Evolutionary conservation across 2,113 vertebrate species (phyloP), one percentile per base, ranked within the genome.

Genomic region (Microtus richardsoni): DNA sequence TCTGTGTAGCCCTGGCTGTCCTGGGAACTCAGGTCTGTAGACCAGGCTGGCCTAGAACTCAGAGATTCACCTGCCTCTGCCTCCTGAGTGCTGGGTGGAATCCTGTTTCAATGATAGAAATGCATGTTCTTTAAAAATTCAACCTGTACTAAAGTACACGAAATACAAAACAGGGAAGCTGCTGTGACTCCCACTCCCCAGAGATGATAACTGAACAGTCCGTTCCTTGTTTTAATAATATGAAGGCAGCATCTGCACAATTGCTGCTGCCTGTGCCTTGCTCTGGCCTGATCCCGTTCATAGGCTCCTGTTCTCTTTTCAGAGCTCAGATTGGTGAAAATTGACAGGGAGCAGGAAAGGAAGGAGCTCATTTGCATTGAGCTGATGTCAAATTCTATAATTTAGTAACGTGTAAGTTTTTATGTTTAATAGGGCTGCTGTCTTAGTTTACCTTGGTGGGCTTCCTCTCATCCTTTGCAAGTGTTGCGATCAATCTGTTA

Each of bases 141-240:
- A 91, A 0, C 52, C 58, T 87, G 3, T 79, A 89, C 28, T 66
- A 8, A 73, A 95, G 47, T 93, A 89, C 26, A 88, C 93, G 84
- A 88, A 93, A 64, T 84, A 75, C 36, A 97, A 87, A 96, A 94
- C 92, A 84, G 79, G 88, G 94, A 96, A 93, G 49, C 88, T 70
- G 60, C 77, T 94, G 58, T 94, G 68, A 94, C 83, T 94, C 83
- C 93, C 62, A 75, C 64, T 94, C 54, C 84, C 54, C 73, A 94
- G 91, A 96, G 71, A 28, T 84, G 87, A 75, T 94, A 71, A 82
- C 75, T 60, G 75, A 87, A 83, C 71, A 94, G 47, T 89, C 75
- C 90, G 60, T 87, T 87, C 83, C 84, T 94, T 96, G 83, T 96
- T 94, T 80, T 87, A 52, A 89, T 86, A 93, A 54, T 7, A 21